Base-by-base conservation (phyloP, 92 coral and sea anemone genomes). In the Meandrina meandrites region DNA sequence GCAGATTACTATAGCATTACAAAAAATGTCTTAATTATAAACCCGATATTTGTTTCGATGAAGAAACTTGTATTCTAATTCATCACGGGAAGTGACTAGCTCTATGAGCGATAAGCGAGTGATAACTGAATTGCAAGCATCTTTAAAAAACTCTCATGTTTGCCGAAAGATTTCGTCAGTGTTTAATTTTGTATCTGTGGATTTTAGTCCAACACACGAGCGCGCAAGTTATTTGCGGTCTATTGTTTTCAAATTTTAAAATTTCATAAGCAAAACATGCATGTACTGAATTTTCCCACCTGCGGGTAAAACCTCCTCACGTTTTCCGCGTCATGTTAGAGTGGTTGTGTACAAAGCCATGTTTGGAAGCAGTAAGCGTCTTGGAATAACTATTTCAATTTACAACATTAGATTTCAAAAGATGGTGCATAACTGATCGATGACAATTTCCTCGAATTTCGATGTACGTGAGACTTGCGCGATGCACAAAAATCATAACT, bases 211-310 rank as follows among this genome's bases (percentile, higher is more conserved):
- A 36, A 17, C 78, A 73, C 78, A 27, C 5, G 78, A 73, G 18
- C 51, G 74, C 50, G 69, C 70, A 18, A 27, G n/a, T 28, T 27
- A 28, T 45, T 34, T 85, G 83, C 83, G 88, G 88, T 77, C 11
- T 32, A 42, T 62, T 85, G 88, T 85, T 85, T 85, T 66, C 32
- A 66, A 40, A 77, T 76, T 40, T 85, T 85, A 76, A 60, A 76
- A 42, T 85, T 85, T 85, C 36, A 85, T 78, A 31, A 28, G 62
- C 76, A 78, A 73, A 85, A 58, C 83, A 85, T 47, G 8, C 64
- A 76, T n/a, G 83, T 28, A 47, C 50, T 12, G 18, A 85, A 30
- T 48, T 31, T 27, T 77, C 77, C 82, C 83, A 85, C 88, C 83
- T 85, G 82, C 82, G 0, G 66, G 2, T 42, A 18, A 64, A 75